These are phyloP conservation scores for Chionis minor DNA, from an alignment of 2,113 vertebrate species.

Conservation along the genomic window DNA sequence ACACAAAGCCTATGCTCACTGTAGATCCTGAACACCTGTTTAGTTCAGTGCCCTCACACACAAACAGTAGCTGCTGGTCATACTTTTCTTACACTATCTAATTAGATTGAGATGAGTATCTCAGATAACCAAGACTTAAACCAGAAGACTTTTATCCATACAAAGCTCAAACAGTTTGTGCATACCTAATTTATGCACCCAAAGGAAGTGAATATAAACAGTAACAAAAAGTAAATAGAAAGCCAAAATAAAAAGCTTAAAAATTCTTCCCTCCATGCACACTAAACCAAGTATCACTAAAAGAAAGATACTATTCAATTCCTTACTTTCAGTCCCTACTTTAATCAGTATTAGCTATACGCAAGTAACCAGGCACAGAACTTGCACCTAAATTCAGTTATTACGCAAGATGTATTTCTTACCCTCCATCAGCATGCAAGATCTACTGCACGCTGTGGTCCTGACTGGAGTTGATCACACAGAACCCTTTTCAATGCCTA, in stretches of 20 bases:
- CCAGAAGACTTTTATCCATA: not conserved
- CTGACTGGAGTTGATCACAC: not conserved
- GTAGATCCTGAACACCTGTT: not conserved
- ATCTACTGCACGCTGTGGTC: not conserved
- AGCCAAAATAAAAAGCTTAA: not conserved
- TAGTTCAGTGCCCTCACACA: not conserved
- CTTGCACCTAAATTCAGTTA: not conserved
- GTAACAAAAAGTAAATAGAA: not conserved
- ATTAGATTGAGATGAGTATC: not conserved
- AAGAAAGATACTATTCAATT: not conserved
- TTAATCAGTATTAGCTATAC: not conserved
- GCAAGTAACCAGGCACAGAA: not conserved
- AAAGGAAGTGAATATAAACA: not conserved
- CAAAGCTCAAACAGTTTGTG: not conserved
- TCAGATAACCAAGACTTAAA: not conserved
- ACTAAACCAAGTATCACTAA: not conserved
- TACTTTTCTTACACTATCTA: not conserved
- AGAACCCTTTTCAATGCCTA: not conserved
- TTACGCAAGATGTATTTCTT: not conserved
- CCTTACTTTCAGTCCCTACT: not conserved
- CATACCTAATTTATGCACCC: not conserved
- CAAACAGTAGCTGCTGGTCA: not conserved
- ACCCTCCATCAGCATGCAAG: not conserved
- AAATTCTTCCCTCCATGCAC: not conserved
- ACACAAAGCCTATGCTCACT: not conserved